Percentiles rank a stretch among this genome's conserved stretches.
These are phyloP conservation scores for Dreissena rostriformis DNA, from an alignment of 1,140 invertebrate genomes.

Conservation along the genomic window DNA sequence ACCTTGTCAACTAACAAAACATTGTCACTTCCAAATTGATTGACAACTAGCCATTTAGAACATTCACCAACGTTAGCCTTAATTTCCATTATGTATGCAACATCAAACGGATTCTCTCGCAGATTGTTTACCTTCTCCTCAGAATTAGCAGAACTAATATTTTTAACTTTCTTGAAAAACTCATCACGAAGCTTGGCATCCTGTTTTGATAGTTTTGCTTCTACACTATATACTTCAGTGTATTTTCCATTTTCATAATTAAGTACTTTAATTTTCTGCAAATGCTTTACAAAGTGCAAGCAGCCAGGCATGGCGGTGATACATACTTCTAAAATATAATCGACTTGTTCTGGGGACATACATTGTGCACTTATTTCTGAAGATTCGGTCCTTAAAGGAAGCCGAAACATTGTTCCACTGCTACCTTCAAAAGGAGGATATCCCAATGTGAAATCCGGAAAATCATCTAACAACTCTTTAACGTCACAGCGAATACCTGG, in stretches of 20 bases:
- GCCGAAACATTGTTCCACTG: constrained; percentile 62
- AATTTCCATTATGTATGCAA: too few relatives aligned
- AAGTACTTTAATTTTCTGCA: constrained; percentile 3
- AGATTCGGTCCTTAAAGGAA: constrained; percentile 61
- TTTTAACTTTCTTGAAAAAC: constrained; percentile 4
- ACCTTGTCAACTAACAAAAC: too few relatives aligned
- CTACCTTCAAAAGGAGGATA: constrained; percentile 47
- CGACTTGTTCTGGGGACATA: constrained; percentile 49
- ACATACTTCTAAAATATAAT: constrained; percentile 70
- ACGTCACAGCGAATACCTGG: constrained; percentile 64
- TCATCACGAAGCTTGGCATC: constrained; percentile 35
- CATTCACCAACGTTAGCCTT: too few relatives aligned
- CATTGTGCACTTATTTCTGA: constrained; percentile 70
- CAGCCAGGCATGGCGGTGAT: constrained; percentile 52
- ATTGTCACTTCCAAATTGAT: too few relatives aligned
- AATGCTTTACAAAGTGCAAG: constrained; percentile 3
- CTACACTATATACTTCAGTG: constrained; percentile 53
- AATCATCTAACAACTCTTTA: constrained; percentile 37
- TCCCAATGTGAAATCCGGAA: constrained; percentile 61
- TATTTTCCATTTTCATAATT: background rate
- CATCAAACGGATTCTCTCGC: too few relatives aligned
- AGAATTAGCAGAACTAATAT: too few relatives aligned
- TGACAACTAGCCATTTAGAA: too few relatives aligned
- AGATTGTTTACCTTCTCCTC: too few relatives aligned
- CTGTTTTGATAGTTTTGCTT: constrained; percentile 46